Base-by-base conservation (phyloP, 1,140 invertebrate species). In the Capitella teleta region DNA sequence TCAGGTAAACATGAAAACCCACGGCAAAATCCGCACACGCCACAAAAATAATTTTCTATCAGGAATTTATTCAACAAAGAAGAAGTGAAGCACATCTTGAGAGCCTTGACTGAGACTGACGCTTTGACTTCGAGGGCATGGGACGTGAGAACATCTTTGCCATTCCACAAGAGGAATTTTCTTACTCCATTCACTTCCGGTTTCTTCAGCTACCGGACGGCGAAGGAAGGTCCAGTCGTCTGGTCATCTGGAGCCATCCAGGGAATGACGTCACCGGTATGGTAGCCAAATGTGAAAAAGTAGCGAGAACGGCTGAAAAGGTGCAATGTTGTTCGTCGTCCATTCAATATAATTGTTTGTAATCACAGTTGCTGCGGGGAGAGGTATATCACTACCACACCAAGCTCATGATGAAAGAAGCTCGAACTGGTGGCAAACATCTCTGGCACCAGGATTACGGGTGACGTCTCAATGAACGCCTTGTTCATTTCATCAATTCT, bases 381-480 rank as follows among this genome's bases (percentile, higher is more conserved):
- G 63, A 66, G 37, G 52, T 66, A 16, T 66, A 64, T 42, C 63
- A 66, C 44, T 64, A 64, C 38, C 64, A 66, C 51, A 56, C 57
- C 18, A 66, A 66, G 38, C 47, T 64, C 21, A 56, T 64, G 24
- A 52, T 57, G 26, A 66, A 66, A 34, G 57, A 66, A 32, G 55
- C 64, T 2, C 47, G 54, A 8, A 56, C 59, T 21, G 61, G 61
- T 4, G 64, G 62, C 1, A 55, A 47, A 2, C 60, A 62, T 51
- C 56, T 60, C 32, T 66, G 64, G 63, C 63, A 66, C 41, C 63
- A 66, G 41, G 63, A 66, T 54, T 66, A 66, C 49, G 63, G 63
- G 59, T 32, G 30, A 32, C 30, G 8, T 32, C 30, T n/a, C 8
- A 10, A 32, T 32, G 8, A 8, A 32, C 8, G 30, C n/a, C 8